phyloP scores from a whole-genome alignment of 2,113 vertebrate species.

The Gila orcuttii region DNA sequence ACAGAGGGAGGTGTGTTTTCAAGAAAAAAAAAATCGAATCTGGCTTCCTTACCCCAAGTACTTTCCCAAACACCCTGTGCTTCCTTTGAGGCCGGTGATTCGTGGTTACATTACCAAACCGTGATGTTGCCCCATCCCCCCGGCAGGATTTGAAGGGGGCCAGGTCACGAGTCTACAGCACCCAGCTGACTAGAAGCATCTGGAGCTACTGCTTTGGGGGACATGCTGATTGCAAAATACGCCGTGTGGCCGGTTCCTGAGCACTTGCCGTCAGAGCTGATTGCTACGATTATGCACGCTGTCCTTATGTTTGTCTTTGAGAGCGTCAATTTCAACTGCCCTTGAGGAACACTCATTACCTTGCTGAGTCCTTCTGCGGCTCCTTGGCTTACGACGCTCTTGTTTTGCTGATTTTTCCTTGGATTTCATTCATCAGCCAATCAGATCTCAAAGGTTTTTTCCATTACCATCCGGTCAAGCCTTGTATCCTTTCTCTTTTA shows the following conservation, averaged over 20 bases:
- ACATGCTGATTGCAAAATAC: background rate
- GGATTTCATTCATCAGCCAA: background rate
- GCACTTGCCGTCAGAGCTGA: slow-evolving; percentile 35
- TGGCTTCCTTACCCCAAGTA: slow-evolving; percentile 57
- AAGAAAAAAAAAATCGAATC: slow-evolving; percentile 58
- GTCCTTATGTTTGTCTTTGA: slow-evolving; percentile 24
- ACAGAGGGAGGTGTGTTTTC: slow-evolving; percentile 65
- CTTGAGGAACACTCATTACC: slow-evolving; percentile 10
- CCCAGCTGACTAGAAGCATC: slow-evolving; percentile 7
- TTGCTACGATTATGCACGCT: slow-evolving; percentile 40
- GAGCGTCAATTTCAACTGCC: slow-evolving; percentile 26
- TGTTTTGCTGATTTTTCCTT: background rate
- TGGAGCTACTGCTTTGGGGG: slow-evolving; percentile 27
- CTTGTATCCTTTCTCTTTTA: background rate
- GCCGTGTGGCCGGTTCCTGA: slow-evolving; percentile 1
- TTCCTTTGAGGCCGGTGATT: slow-evolving; percentile 47
- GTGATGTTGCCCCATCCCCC: slow-evolving; percentile 36
- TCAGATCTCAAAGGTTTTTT: background rate
- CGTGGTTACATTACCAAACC: slow-evolving; percentile 49
- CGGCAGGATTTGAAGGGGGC: slow-evolving; percentile 23
- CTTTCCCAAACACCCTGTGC: slow-evolving; percentile 60
- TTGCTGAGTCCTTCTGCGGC: background rate
- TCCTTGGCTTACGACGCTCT: background rate
- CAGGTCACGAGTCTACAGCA: background rate
- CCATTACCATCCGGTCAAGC: background rate